Evolutionary conservation across 2,888 invertebrate species (phyloP).

Genomic region (Campopleginae sp.): DNA sequence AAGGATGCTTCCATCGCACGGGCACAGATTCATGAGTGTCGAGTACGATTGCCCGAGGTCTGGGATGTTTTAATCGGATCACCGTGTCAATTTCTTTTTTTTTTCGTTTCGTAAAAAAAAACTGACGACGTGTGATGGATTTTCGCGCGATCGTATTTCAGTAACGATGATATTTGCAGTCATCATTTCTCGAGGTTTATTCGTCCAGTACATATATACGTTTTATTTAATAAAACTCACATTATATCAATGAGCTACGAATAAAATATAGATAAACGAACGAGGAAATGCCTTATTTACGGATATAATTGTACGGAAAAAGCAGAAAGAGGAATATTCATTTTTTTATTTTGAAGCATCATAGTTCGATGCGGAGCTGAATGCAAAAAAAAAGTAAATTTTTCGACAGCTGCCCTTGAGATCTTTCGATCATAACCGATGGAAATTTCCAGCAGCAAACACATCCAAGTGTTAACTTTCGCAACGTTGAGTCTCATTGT

Average conservation of each 20-base stretch:
- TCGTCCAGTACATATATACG: constrained; percentile 19
- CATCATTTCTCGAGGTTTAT: constrained; percentile 5
- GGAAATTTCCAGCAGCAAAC: background rate
- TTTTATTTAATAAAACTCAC: constrained; percentile 48
- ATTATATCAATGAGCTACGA: constrained; percentile 41
- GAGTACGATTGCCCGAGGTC: background rate
- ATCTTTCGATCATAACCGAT: background rate
- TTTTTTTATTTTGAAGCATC: background rate
- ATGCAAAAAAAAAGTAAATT: background rate
- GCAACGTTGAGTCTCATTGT: background rate
- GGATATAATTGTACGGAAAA: constrained; percentile 1
- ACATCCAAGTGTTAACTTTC: background rate
- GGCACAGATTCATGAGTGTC: background rate
- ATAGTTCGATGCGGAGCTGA: background rate
- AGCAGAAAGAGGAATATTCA: background rate
- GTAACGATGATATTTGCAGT: background rate
- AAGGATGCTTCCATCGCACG: background rate
- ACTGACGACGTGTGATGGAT: background rate
- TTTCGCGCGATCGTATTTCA: background rate
- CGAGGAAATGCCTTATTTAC: background rate
- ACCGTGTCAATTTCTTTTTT: constrained; percentile 7
- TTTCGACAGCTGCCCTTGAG: background rate
- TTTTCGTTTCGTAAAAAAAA: background rate
- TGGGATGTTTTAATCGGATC: background rate
- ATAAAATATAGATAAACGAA: constrained; percentile 38